Conservation (phyloP, 2,888 invertebrate genomes). For the Hydrotaea diabolus region DNA sequence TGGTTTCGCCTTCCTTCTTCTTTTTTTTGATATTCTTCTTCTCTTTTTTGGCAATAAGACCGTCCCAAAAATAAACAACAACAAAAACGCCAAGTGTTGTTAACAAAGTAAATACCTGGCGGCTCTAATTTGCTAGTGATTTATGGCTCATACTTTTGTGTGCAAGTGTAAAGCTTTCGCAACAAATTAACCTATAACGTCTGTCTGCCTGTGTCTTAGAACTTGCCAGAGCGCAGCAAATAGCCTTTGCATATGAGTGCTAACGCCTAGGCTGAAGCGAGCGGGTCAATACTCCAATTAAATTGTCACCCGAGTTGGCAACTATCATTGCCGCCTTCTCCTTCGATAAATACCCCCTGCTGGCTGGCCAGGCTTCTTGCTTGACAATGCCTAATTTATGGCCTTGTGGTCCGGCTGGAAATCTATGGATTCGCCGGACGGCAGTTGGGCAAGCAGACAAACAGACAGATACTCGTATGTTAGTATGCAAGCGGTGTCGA, state of each 20-base stretch:
- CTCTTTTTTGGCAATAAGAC: constrained; percentile 52
- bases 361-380: not conserved
- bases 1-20: not conserved
- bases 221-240: not conserved
- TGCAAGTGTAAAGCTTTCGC: constrained; percentile 50
- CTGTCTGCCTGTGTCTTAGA: not conserved
- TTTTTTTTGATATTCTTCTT: constrained; percentile 39
- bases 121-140: constrained; percentile 70
- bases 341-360: not conserved
- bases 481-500: constrained; percentile 19
- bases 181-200: constrained; percentile 49
- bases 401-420: not conserved
- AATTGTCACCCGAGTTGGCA: constrained; percentile 37
- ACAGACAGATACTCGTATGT: no score
- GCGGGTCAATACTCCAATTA: constrained; percentile 33
- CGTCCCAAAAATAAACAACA: constrained; percentile 10
- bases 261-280: not conserved
- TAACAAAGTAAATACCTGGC: constrained; percentile 66
- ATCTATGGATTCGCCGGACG: not conserved
- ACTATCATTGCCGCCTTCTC: constrained; percentile 28
- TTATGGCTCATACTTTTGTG: constrained; percentile 61
- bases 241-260: not conserved
- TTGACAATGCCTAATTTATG: constrained; percentile 26
- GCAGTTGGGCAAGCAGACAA: not conserved
- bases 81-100: constrained; percentile 64